Percentiles rank a stretch among this genome's conserved stretches.
phyloP scores from a whole-genome alignment of 2,888 invertebrate species.

The Tryphoninae sp. region DNA sequence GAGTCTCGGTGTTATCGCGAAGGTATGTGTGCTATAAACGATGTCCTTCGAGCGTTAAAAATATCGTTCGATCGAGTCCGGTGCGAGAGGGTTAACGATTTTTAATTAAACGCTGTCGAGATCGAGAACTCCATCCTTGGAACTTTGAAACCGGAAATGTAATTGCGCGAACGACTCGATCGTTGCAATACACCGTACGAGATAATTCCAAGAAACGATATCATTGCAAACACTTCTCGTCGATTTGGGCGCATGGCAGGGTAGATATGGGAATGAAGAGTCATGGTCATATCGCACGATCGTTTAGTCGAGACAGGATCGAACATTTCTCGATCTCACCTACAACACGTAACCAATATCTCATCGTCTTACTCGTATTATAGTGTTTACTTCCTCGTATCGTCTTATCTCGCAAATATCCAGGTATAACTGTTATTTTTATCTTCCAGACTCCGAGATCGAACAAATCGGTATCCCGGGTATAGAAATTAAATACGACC shows the following conservation, averaged over 20 bases:
- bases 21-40: not conserved
- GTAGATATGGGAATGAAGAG: constrained; percentile 32
- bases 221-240: constrained; percentile 33
- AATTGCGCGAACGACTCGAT: constrained; percentile 49
- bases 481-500: constrained; percentile 72
- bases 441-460: constrained; percentile 57
- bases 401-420: constrained; percentile 43
- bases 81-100: constrained; percentile 17
- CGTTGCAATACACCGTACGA: constrained; percentile 18
- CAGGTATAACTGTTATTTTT: constrained; percentile 39
- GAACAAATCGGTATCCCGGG: constrained; percentile 69
- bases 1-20: constrained; percentile 32
- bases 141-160: constrained; percentile 49
- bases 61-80: constrained; percentile 29
- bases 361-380: constrained; percentile 42
- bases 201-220: constrained; percentile 48
- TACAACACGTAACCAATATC: constrained; percentile 44
- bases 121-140: constrained; percentile 17
- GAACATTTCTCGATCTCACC: constrained; percentile 29
- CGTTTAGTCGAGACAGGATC: constrained; percentile 31
- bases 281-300: constrained; percentile 48
- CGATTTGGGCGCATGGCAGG: constrained; percentile 31
- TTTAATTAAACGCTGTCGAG: constrained; percentile 28
- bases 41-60: constrained; percentile 15
- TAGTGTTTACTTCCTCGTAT: constrained; percentile 8